Percentiles rank a stretch among this genome's conserved stretches.
Conservation (phyloP, 1,140 invertebrate species). For the Drosophila equinoxialis region DNA sequence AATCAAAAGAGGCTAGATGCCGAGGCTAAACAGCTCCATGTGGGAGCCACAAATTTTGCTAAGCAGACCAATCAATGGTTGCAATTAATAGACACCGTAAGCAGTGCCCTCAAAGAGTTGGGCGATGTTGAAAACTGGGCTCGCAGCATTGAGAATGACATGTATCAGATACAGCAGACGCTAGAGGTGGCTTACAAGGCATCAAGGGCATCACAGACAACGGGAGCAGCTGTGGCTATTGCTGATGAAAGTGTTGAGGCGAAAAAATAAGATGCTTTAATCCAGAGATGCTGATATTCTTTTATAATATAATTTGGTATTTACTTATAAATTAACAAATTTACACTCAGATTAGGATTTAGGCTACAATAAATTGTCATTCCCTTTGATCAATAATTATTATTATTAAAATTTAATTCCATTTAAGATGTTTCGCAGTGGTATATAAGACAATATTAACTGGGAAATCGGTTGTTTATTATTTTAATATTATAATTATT, state of each 20-base stretch:
- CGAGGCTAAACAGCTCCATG: constrained; percentile 98
- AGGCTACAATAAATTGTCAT: constrained; percentile 3
- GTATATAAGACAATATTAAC: constrained; percentile 32
- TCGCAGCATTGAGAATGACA: constrained; percentile 97
- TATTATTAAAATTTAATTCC: constrained; percentile 10
- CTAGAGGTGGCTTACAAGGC: constrained; percentile 98
- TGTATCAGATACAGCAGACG: constrained; percentile 95
- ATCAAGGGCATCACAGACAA: constrained; percentile 82
- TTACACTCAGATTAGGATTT: constrained; percentile 1
- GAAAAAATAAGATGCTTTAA: background rate
- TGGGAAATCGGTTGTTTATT: constrained; percentile 26
- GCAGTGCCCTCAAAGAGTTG: constrained; percentile 97
- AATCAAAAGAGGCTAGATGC: constrained; percentile 99
- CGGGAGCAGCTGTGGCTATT: constrained; percentile 26
- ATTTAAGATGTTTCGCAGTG: constrained; percentile 29
- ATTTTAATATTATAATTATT: constrained; percentile 40
- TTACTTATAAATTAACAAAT: constrained; percentile 6
- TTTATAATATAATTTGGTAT: background rate
- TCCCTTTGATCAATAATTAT: background rate
- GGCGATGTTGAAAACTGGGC: constrained; percentile 99
- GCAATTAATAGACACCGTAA: constrained; percentile 96
- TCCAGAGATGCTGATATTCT: background rate
- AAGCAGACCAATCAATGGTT: constrained; percentile 99
- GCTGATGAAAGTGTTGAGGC: background rate
- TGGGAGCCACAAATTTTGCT: constrained; percentile 96